Conservation (phyloP, 2,888 invertebrate genomes). For the Candidula unifasciata region DNA sequence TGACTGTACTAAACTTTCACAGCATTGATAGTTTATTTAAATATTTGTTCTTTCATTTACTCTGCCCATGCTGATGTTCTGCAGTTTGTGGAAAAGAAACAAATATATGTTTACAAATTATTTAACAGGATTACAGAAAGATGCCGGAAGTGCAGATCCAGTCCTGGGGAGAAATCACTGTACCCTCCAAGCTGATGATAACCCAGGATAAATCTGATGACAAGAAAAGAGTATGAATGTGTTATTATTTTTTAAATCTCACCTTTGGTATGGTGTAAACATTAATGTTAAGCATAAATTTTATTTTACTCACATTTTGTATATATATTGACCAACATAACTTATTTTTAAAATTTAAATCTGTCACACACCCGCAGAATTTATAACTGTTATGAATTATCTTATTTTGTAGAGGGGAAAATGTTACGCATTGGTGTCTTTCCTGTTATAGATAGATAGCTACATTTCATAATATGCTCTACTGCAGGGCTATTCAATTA, state of each 20-base stretch:
- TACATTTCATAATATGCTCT: too few species aligned
- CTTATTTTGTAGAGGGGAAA: too few species aligned
- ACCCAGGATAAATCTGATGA: constrained; percentile 58
- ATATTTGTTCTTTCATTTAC: not conserved
- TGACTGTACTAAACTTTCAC: too few species aligned
- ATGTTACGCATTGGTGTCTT: too few species aligned
- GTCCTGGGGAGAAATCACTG: constrained; percentile 85
- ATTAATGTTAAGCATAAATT: not conserved
- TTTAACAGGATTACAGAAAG: constrained; percentile 84
- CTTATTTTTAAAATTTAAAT: not conserved
- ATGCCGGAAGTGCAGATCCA: constrained; percentile 90
- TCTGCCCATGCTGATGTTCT: not conserved
- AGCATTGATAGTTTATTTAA: not conserved
- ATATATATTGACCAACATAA: not conserved
- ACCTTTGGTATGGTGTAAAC: not conserved
- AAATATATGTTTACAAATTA: not conserved
- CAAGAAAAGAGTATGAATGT: constrained; percentile 62
- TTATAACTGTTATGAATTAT: too few species aligned
- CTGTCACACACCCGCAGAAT: not conserved
- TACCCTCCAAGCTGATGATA: constrained; percentile 75
- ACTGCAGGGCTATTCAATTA: too few species aligned
- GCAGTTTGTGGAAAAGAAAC: not conserved
- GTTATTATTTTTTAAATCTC: not conserved
- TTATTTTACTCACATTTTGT: not conserved
- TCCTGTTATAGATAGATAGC: too few species aligned